phyloP scores from a whole-genome alignment of 2,888 invertebrate species.

The Drosophila melanosoma region DNA sequence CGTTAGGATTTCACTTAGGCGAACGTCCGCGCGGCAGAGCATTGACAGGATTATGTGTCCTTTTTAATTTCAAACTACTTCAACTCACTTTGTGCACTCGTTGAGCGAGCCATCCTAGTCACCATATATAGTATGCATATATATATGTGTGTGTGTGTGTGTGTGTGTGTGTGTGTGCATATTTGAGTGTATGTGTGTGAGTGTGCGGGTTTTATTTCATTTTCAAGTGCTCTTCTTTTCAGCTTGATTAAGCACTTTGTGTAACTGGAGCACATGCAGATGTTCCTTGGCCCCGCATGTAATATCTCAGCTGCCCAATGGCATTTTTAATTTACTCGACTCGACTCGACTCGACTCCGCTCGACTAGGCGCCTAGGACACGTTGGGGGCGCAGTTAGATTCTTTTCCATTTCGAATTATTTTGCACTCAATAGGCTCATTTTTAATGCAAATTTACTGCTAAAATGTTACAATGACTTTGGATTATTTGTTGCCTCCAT shows the following conservation, averaged over 20 bases:
- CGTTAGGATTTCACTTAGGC: constrained; percentile 64
- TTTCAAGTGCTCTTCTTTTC: constrained; percentile 70
- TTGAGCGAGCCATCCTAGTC: constrained; percentile 33
- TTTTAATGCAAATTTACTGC: constrained; percentile 30
- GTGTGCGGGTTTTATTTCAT: constrained; percentile 30
- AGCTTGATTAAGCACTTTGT: constrained; percentile 82
- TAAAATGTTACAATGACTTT: constrained; percentile 39
- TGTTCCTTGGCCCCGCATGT: constrained; percentile 27
- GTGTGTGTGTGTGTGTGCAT: constrained; percentile 5
- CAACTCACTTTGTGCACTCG: constrained; percentile 72
- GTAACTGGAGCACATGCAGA: constrained; percentile 79
- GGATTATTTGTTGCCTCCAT: constrained; percentile 44
- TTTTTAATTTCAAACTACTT: constrained; percentile 80
- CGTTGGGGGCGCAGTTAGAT: constrained; percentile 11
- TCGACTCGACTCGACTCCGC: constrained; percentile 12
- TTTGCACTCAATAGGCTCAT: constrained; percentile 8
- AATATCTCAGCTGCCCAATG: constrained; percentile 56
- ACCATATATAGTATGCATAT: constrained; percentile 12
- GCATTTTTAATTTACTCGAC: constrained; percentile 73
- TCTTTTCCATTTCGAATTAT: constrained; percentile 2
- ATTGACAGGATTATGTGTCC: constrained; percentile 76
- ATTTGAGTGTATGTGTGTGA: constrained; percentile 6
- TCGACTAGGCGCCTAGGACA: constrained; percentile 14
- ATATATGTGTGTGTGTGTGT: constrained; percentile 14
- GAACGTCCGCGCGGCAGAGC: constrained; percentile 46